Evolutionary conservation across 2,797 vertebrate species (phyloP), one percentile per base, ranked within the genome.

Genomic region (Peromyscus eremicus): DNA sequence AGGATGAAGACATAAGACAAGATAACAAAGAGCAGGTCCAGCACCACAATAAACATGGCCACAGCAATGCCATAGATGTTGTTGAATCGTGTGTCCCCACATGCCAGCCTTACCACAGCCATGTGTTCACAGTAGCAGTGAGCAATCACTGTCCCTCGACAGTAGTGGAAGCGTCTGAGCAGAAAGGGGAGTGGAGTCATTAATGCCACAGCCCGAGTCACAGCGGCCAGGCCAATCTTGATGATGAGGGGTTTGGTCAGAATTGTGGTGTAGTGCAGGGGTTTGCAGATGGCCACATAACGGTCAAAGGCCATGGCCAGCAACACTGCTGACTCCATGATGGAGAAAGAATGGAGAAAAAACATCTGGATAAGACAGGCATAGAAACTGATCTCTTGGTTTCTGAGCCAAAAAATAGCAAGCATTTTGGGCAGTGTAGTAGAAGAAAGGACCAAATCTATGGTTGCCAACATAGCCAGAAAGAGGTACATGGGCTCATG

Each of bases 311-410:
- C 98, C 98, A 99, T 98, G 70, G 97, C 98, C 71, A 98, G 34
- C 4, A 97, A 87, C 32, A 98, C 21, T 0, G 96, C 95, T 2
- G 94, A 98, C 87, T 98, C 97, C 96, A 98, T 97, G 60, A 96
- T 97, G 5, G 97, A 80, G 71, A 97, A 98, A 16, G 97, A 96
- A 14, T 99, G 97, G 29, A 99, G 98, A 94, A 98, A 98, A 57
- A 98, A 98, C 98, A 99, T 99, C 97, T 99, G 99, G 2, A 98
- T 27, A 79, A 99, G 98, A 83, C 98, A 99, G 68, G 97, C 98
- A 0, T 88, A 83, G 64, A 98, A 97, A 49, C 64, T 97, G 55
- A 98, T 98, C 73, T 96, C 96, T 12, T 6, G 43, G 55, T 91
- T 83, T 70, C 92, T 92, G 77, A 98, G 82, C 98, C 97, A 98